Evolutionary conservation across 2,113 vertebrate species (phyloP).

Genomic region (Takifugu bimaculatus): DNA sequence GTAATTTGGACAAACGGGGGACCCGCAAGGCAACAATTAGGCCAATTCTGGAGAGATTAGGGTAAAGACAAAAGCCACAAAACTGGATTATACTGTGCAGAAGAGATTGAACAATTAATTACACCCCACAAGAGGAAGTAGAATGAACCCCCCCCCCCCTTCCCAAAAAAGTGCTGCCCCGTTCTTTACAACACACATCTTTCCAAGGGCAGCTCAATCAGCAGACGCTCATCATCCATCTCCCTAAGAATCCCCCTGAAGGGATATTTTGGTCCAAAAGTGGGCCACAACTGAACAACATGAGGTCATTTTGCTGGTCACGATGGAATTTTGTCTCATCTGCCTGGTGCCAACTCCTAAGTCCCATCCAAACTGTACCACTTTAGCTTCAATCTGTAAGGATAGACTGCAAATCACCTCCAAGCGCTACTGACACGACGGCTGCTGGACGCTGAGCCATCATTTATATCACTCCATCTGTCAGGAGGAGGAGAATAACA

Average conservation of each 20-base stretch:
- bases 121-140: constrained; percentile 53
- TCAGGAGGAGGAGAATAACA: constrained; percentile 1
- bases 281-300: too few species aligned
- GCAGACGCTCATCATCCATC: constrained; percentile 15
- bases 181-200: not conserved
- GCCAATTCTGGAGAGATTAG: constrained; percentile 49
- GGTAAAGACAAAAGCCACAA: constrained; percentile 48
- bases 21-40: constrained; percentile 61
- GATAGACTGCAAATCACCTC: constrained; percentile 2
- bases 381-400: constrained; percentile 14
- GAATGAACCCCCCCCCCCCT: constrained; percentile 22
- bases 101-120: constrained; percentile 64
- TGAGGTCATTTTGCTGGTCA: too few species aligned
- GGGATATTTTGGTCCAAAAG: too few species aligned
- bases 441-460: constrained; percentile 18
- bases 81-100: constrained; percentile 53
- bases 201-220: constrained; percentile 40
- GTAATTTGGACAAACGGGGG: constrained; percentile 27
- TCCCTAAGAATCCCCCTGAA: too few species aligned
- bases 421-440: constrained; percentile 2
- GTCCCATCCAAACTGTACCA: constrained; percentile 2
- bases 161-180: not conserved
- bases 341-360: not conserved
- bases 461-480: not conserved
- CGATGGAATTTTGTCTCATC: too few species aligned